Percentiles rank a stretch among this genome's conserved stretches.
Conservation (phyloP, 2,888 invertebrate species). For the Meiosimyza decipiens region DNA sequence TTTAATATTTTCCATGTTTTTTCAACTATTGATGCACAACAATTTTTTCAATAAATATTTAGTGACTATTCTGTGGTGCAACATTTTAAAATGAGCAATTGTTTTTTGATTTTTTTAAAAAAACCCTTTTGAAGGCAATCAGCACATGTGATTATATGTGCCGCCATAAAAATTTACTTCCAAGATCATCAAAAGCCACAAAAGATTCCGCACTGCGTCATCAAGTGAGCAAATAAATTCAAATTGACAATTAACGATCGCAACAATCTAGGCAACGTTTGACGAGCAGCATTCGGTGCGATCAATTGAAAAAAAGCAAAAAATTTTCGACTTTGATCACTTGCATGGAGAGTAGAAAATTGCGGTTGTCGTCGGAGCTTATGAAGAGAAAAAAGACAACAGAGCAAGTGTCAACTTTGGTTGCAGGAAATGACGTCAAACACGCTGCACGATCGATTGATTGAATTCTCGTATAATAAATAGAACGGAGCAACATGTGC, state of each 20-base stretch:
- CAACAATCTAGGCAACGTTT: background rate
- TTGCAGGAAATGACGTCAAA: conserved; percentile 34
- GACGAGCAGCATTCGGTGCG: background rate
- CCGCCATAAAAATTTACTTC: no score
- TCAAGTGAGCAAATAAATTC: background rate
- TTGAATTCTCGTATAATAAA: background rate
- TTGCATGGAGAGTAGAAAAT: no score
- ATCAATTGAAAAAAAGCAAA: background rate
- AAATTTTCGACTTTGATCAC: conserved; percentile 6
- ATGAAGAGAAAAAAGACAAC: background rate
- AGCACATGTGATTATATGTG: no score
- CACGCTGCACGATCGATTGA: conserved; percentile 2
- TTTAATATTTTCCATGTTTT: no score
- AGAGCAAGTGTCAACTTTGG: conserved; percentile 25
- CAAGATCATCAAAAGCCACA: no score
- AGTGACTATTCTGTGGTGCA: no score
- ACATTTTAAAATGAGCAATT: no score
- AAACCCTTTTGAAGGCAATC: no score
- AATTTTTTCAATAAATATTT: no score
- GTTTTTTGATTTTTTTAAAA: no score
- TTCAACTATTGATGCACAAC: no score
- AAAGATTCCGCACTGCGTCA: background rate
- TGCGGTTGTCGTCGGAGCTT: no score
- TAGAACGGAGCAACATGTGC: background rate
- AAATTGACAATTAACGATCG: background rate